These are phyloP conservation scores for Acanthiza pusilla DNA, from an alignment of 2,797 vertebrate genomes.

Conservation along the genomic window DNA sequence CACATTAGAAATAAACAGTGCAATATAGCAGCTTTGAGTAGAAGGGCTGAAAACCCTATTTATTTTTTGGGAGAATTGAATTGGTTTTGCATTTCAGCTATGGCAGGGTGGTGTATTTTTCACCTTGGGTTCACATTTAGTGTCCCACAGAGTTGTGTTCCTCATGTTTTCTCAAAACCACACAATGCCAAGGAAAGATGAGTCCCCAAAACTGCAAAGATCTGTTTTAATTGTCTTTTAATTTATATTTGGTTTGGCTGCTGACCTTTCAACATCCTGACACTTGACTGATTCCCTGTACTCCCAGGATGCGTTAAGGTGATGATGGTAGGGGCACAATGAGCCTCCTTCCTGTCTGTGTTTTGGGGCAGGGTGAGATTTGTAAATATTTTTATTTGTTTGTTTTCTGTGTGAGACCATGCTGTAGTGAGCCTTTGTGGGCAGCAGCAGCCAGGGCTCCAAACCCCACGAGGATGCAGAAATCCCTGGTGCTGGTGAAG, in stretches of 20 bases:
- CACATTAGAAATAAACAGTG: background rate
- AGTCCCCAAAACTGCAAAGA: background rate
- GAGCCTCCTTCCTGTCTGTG: background rate
- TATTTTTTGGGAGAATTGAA: background rate
- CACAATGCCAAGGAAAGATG: background rate
- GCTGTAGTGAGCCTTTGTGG: background rate
- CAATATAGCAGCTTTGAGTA: background rate
- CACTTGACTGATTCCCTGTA: background rate
- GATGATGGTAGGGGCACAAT: too few species aligned
- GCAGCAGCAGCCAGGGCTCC: background rate
- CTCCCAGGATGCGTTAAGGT: background rate
- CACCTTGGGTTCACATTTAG: background rate
- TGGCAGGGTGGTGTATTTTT: background rate
- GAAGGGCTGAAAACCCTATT: background rate
- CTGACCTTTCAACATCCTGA: background rate
- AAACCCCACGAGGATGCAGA: background rate
- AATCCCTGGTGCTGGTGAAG: background rate
- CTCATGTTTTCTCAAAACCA: background rate
- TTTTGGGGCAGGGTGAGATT: background rate
- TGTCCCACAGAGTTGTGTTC: background rate
- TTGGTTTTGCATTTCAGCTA: background rate
- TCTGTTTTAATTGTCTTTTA: background rate
- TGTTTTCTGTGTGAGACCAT: background rate
- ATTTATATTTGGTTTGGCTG: background rate
- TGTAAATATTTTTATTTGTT: background rate